Conservation (phyloP, 1,140 invertebrate species). For the Brachionus manjavacas region DNA sequence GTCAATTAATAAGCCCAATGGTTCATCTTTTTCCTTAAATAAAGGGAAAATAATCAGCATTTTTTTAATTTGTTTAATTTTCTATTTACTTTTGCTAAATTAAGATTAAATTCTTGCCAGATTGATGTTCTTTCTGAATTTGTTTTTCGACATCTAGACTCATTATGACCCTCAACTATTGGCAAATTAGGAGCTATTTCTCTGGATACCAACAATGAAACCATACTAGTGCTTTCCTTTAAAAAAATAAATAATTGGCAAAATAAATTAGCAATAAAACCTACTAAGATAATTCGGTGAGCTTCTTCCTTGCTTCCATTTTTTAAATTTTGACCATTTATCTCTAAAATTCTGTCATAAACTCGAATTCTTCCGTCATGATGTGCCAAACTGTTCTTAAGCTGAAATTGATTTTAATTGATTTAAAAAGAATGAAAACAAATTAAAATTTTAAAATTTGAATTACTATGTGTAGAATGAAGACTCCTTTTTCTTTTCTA, state of each 20-base stretch:
- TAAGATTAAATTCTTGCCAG: slow-evolving; percentile 54
- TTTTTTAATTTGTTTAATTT: neutral
- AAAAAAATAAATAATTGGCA: neutral
- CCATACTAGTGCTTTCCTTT: neutral
- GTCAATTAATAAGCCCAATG: slow-evolving; percentile 60
- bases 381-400: slow-evolving; percentile 55
- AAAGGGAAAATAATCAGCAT: too few relatives aligned
- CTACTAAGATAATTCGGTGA: slow-evolving; percentile 58
- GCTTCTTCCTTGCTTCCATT: slow-evolving; percentile 58
- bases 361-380: slow-evolving; percentile 52
- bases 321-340: slow-evolving; percentile 59
- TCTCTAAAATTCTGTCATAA: slow-evolving; percentile 57
- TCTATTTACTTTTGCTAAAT: slow-evolving; percentile 1
- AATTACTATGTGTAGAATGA: slow-evolving; percentile 58
- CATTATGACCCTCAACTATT: neutral
- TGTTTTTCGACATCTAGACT: neutral
- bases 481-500: slow-evolving; percentile 59
- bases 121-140: slow-evolving; percentile 47
- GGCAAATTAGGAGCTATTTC: slow-evolving; percentile 35
- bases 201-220: slow-evolving; percentile 19
- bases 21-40: slow-evolving; percentile 53
- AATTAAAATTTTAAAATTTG: neutral
- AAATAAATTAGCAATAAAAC: neutral
- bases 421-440: too few relatives aligned
- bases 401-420: slow-evolving; percentile 45